Conservation (phyloP, 1,140 invertebrate genomes). For the Phortica variegata region DNA sequence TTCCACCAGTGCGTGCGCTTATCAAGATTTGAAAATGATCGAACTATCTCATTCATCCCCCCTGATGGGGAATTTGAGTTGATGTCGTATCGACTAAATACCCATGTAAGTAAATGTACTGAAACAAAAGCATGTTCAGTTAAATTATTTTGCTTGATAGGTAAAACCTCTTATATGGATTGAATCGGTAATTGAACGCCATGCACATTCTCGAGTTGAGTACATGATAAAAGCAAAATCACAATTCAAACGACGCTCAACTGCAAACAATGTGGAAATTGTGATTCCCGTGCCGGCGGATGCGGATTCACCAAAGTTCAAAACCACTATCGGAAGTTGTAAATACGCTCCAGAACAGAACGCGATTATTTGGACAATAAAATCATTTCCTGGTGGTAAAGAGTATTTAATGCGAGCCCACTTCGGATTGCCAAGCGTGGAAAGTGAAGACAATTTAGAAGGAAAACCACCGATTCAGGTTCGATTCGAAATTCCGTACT, state of each 20-base stretch:
- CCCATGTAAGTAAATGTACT: slow-evolving; percentile 71
- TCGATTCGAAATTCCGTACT: slow-evolving; percentile 99
- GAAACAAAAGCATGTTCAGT: neutral
- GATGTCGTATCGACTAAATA: slow-evolving; percentile 99
- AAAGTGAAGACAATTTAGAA: slow-evolving; percentile 86
- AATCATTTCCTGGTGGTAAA: slow-evolving; percentile 98
- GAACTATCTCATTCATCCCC: slow-evolving; percentile 98
- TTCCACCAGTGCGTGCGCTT: slow-evolving; percentile 99
- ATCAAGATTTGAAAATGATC: slow-evolving; percentile 97
- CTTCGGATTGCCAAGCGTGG: slow-evolving; percentile 97
- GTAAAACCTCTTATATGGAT: slow-evolving; percentile 99
- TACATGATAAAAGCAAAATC: slow-evolving; percentile 99
- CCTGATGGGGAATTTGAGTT: slow-evolving; percentile 99
- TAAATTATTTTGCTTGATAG: slow-evolving; percentile 45
- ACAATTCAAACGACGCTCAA: slow-evolving; percentile 97
- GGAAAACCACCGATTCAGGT: slow-evolving; percentile 98
- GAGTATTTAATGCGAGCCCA: slow-evolving; percentile 99
- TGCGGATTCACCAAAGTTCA: slow-evolving; percentile 98
- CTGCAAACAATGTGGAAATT: slow-evolving; percentile 99
- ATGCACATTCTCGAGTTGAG: slow-evolving; percentile 96
- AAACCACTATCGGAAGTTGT: slow-evolving; percentile 96
- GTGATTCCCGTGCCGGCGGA: slow-evolving; percentile 98
- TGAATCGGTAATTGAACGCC: slow-evolving; percentile 98
- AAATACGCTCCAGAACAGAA: slow-evolving; percentile 98
- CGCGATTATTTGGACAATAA: slow-evolving; percentile 99